Evolutionary conservation across 2,888 invertebrate genomes (phyloP).

Genomic region (Elaeidobius kamerunicus): DNA sequence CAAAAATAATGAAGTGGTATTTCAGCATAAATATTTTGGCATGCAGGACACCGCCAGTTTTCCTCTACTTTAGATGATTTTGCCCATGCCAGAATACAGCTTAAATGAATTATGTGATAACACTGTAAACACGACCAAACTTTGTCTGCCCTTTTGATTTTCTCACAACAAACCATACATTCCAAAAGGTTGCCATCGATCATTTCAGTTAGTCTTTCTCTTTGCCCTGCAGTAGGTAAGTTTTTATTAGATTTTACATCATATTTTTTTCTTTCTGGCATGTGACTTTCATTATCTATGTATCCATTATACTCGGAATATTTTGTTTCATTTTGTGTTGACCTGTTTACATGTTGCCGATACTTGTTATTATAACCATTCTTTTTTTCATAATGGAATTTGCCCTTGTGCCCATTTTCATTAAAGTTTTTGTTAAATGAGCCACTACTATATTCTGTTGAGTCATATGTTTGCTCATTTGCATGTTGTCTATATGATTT

Average conservation of each 20-base stretch:
- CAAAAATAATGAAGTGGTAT: conserved; percentile 83
- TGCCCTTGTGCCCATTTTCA: neutral
- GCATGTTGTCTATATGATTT: conserved; percentile 2
- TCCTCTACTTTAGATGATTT: conserved; percentile 69
- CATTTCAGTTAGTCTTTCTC: conserved; percentile 81
- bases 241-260: neutral
- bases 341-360: neutral
- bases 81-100: conserved; percentile 91
- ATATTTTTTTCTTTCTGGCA: neutral
- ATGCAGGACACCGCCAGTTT: conserved; percentile 96
- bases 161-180: conserved; percentile 93
- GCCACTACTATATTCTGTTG: no score
- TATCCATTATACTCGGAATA: conserved; percentile 5
- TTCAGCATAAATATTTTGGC: conserved; percentile 74
- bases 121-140: conserved; percentile 93
- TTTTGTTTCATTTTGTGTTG: conserved; percentile 5
- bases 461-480: neutral
- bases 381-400: conserved; percentile 4
- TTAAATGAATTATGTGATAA: conserved; percentile 88
- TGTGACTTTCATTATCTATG: neutral
- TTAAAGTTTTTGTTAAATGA: neutral
- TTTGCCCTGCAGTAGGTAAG: conserved; percentile 59
- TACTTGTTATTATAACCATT: neutral
- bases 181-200: conserved; percentile 79
- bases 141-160: conserved; percentile 72